Conservation (phyloP, 1,140 invertebrate species). For the Cylas formicarius region DNA sequence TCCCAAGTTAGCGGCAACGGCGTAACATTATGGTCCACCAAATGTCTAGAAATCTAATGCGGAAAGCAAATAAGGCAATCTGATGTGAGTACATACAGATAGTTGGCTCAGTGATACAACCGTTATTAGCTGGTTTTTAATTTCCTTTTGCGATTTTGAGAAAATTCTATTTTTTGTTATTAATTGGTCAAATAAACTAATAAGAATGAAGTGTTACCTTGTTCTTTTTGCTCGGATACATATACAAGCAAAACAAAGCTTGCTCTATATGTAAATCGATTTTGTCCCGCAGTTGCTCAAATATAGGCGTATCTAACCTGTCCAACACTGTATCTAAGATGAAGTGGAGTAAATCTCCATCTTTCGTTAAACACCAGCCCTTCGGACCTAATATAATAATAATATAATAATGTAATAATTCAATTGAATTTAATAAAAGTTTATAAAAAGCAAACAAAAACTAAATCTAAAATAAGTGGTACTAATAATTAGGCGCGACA, state of each 20-base stretch:
- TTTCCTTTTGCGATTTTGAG: no score
- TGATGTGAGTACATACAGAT: no score
- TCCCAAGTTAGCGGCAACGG: constrained; percentile 71
- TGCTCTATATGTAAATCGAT: constrained; percentile 75
- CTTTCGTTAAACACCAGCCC: constrained; percentile 67
- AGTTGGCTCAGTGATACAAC: no score
- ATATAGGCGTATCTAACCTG: constrained; percentile 54
- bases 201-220: constrained; percentile 36
- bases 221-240: constrained; percentile 74
- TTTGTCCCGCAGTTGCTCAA: constrained; percentile 45
- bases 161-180: no score
- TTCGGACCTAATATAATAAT: constrained; percentile 34
- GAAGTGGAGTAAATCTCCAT: constrained; percentile 71
- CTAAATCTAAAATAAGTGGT: no score
- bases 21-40: constrained; percentile 72
- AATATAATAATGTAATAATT: no score
- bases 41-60: constrained; percentile 53
- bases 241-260: constrained; percentile 82
- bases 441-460: no score
- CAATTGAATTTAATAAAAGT: no score
- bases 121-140: no score
- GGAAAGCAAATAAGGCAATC: no score
- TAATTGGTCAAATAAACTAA: constrained; percentile 1
- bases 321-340: constrained; percentile 66
- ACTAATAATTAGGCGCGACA: no score